Conservation (phyloP, 2,113 vertebrate genomes). For the Entelurus aequoreus region DNA sequence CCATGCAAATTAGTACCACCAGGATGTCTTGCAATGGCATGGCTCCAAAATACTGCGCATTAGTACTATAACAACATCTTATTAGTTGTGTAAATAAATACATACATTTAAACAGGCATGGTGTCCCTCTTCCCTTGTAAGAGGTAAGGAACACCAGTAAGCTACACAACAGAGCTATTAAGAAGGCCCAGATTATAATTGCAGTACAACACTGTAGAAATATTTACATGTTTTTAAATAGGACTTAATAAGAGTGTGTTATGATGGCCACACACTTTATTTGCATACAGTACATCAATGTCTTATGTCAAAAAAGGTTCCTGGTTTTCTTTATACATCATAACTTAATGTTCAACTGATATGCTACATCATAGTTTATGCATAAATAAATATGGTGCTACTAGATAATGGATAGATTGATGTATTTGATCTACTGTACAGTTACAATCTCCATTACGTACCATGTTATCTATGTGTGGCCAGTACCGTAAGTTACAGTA, state of each 20-base stretch:
- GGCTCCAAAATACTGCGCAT: conserved; percentile 30
- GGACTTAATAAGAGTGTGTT: conserved; percentile 21
- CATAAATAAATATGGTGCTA: conserved; percentile 8
- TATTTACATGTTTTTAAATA: neutral
- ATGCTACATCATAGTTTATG: conserved; percentile 17
- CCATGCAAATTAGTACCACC: conserved; percentile 16
- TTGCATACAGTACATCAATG: conserved; percentile 16
- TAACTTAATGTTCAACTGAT: conserved; percentile 25
- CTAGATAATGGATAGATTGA: too few relatives aligned
- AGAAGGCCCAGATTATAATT: neutral
- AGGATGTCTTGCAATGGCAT: conserved; percentile 36
- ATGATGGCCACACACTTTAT: conserved; percentile 15
- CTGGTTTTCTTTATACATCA: conserved; percentile 24
- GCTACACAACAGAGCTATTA: conserved; percentile 19
- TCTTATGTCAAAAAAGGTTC: conserved; percentile 40
- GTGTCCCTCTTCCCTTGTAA: neutral
- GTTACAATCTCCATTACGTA: conserved; percentile 19
- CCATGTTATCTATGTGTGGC: neutral
- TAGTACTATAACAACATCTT: neutral
- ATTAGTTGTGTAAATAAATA: conserved; percentile 14
- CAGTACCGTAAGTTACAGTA: too few relatives aligned
- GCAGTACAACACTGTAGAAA: conserved; percentile 32
- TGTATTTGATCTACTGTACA: conserved; percentile 22
- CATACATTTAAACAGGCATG: conserved; percentile 6
- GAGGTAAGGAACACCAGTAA: conserved; percentile 9